These are phyloP conservation scores for Coregonus sp. DNA, from an alignment of 2,797 vertebrate genomes.

Conservation along the genomic window DNA sequence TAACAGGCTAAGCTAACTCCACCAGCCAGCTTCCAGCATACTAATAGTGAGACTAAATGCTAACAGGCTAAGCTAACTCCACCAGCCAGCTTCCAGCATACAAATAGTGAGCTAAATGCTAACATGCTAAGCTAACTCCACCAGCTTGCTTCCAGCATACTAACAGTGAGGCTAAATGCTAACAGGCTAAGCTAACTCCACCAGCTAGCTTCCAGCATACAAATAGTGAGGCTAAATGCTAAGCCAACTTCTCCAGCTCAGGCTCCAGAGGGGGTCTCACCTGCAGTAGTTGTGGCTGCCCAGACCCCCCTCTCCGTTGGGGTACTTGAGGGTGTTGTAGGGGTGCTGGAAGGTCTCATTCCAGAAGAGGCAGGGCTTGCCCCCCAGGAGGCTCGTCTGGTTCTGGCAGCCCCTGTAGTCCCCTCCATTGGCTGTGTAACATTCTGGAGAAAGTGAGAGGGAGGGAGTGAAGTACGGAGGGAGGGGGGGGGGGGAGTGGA, in stretches of 20 bases:
- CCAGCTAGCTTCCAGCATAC: background rate
- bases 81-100: background rate
- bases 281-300: constrained; percentile 97
- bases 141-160: background rate
- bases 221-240: background rate
- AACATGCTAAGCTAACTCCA: background rate
- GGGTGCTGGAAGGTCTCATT: constrained; percentile 97
- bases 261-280: constrained; percentile 60
- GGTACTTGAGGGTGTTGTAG: constrained; percentile 94
- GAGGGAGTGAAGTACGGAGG: constrained; percentile 30
- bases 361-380: constrained; percentile 95
- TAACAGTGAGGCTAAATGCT: background rate
- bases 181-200: background rate
- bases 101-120: background rate
- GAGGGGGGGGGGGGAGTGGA: constrained; percentile 39
- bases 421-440: constrained; percentile 92
- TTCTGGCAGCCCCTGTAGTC: constrained; percentile 94
- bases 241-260: background rate
- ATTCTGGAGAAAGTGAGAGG: constrained; percentile 78
- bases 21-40: background rate
- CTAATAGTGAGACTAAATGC: background rate
- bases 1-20: background rate
- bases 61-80: background rate
- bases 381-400: constrained; percentile 85
- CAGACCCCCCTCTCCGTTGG: constrained; percentile 92